phyloP scores from a whole-genome alignment of 2,888 invertebrate species.

The Heliconius charithonia region DNA sequence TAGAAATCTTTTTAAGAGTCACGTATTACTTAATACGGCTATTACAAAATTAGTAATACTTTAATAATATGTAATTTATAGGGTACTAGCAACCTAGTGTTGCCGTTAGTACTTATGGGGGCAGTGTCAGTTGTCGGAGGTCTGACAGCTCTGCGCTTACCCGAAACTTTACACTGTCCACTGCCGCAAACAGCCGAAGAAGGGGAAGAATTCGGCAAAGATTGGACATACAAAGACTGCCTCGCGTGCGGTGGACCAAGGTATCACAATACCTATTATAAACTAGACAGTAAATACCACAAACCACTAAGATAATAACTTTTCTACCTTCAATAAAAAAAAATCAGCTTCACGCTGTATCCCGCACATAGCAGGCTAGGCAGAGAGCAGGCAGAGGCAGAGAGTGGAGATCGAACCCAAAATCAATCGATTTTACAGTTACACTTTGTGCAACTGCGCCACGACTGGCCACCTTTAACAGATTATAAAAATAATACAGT shows the following conservation, averaged over 20 bases:
- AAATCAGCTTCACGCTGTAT: no score
- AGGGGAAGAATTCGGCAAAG: conserved; percentile 93
- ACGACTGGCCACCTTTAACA: no score
- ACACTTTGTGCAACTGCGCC: no score
- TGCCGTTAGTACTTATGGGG: conserved; percentile 94
- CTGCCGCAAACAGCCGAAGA: conserved; percentile 94
- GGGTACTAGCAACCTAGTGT: conserved; percentile 92
- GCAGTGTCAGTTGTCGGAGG: conserved; percentile 92
- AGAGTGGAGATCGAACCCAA: no score
- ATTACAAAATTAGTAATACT: neutral
- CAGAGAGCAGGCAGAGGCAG: no score
- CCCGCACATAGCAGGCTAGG: no score
- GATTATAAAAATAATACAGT: no score
- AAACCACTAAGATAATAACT: neutral
- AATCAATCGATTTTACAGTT: no score
- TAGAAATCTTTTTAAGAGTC: neutral
- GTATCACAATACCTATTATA: conserved; percentile 67
- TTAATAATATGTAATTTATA: conserved; percentile 58
- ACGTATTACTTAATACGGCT: neutral
- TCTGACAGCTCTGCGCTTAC: conserved; percentile 89
- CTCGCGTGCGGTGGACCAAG: conserved; percentile 87
- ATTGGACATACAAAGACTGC: conserved; percentile 91
- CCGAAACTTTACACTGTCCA: conserved; percentile 92
- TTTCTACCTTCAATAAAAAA: no score
- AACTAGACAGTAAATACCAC: neutral